Evolutionary conservation across 2,888 invertebrate species (phyloP).

Genomic region (Tipula vernalis): DNA sequence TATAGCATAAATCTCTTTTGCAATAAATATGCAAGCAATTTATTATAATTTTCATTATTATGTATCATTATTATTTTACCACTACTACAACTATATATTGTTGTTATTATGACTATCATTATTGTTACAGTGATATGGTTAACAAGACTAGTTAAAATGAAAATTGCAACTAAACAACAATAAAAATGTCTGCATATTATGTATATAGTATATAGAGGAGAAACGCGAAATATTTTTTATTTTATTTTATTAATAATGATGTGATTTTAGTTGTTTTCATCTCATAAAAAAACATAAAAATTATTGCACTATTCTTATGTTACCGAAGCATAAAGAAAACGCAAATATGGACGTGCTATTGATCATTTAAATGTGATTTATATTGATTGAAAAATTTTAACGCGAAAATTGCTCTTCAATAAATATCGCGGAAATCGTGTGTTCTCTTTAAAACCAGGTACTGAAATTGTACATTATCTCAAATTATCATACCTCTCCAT

Average conservation of each 20-base stretch:
- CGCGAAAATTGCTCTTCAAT: background rate
- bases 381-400: background rate
- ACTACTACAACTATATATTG: background rate
- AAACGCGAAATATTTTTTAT: background rate
- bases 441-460: background rate
- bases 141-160: background rate
- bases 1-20: background rate
- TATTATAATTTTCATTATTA: background rate
- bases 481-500: background rate
- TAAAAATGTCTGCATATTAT: background rate
- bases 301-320: background rate
- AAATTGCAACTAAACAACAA: background rate
- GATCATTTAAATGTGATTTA: background rate
- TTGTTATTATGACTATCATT: background rate
- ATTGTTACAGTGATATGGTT: background rate
- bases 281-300: background rate
- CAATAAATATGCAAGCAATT: background rate
- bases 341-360: background rate
- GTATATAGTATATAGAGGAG: background rate
- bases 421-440: background rate
- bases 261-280: background rate
- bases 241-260: background rate
- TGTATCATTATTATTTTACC: slow-evolving; percentile 4
- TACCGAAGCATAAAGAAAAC: background rate
- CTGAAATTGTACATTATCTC: background rate